A percentile compares a stretch with the other conserved stretches of the same genome.
These are phyloP conservation scores for Drosophila meridionalis DNA, from an alignment of 2,888 invertebrate genomes.

Conservation along the genomic window DNA sequence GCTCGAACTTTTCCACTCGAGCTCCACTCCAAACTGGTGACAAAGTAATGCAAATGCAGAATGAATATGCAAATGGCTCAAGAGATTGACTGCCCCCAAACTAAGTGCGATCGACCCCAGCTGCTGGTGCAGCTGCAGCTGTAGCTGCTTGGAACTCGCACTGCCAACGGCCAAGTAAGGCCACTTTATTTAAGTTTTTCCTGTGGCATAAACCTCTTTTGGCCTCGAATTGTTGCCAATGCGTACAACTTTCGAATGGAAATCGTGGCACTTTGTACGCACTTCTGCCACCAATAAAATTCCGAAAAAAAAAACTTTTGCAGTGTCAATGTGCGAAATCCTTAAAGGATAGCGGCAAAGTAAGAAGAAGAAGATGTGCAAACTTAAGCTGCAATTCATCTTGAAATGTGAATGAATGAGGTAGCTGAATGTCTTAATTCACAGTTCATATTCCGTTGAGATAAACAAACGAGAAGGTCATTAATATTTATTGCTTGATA, in stretches of 20 bases:
- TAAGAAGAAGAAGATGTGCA: background rate
- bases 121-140: constrained; percentile 2
- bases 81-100: constrained; percentile 42
- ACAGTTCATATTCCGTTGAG: background rate
- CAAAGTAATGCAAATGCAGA: constrained; percentile 66
- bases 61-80: constrained; percentile 74
- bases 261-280: constrained; percentile 43
- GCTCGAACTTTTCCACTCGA: constrained; percentile 49
- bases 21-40: constrained; percentile 52
- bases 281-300: constrained; percentile 39
- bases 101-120: constrained; percentile 30
- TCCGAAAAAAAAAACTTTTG: constrained; percentile 35
- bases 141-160: background rate
- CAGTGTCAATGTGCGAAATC: constrained; percentile 4
- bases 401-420: background rate
- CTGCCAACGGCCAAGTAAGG: constrained; percentile 49
- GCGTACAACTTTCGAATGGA: constrained; percentile 43
- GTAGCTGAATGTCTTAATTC: background rate
- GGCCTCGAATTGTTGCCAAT: constrained; percentile 42
- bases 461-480: background rate
- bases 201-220: constrained; percentile 49
- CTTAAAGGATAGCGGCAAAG: constrained; percentile 2
- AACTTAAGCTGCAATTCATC: constrained; percentile 7
- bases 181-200: constrained; percentile 69
- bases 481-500: background rate